phyloP scores from a whole-genome alignment of 2,888 invertebrate genomes.

The Nudaria mundana region DNA sequence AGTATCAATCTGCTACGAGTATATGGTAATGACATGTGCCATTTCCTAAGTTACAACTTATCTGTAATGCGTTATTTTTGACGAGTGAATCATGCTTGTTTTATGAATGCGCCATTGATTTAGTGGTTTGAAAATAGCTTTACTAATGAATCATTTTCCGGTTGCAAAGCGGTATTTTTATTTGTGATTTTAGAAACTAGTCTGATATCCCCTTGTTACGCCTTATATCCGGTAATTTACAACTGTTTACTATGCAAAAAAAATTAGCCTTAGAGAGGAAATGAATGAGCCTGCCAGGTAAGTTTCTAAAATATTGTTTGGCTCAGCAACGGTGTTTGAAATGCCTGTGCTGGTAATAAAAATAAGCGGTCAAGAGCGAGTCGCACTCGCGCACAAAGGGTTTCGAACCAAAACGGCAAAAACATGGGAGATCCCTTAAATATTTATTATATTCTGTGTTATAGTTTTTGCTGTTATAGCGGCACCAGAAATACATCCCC shows the following conservation, averaged over 20 bases:
- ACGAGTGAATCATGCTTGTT: constrained; percentile 51
- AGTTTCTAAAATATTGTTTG: too few relatives aligned
- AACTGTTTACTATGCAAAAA: neutral
- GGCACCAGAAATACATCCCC: too few relatives aligned
- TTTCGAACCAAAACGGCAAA: too few relatives aligned
- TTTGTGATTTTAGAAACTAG: constrained; percentile 25
- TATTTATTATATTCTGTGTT: too few relatives aligned
- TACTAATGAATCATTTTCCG: constrained; percentile 60
- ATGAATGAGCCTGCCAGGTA: neutral
- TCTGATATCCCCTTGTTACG: constrained; percentile 21
- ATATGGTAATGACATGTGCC: neutral
- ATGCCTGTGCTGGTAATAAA: too few relatives aligned
- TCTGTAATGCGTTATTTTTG: neutral
- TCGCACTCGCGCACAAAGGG: too few relatives aligned
- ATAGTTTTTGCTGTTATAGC: too few relatives aligned
- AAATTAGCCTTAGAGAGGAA: neutral
- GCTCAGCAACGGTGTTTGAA: too few relatives aligned
- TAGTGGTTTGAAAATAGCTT: constrained; percentile 34
- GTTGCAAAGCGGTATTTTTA: constrained; percentile 29
- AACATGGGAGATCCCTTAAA: too few relatives aligned
- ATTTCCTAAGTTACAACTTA: neutral
- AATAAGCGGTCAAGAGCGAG: too few relatives aligned
- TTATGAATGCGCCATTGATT: constrained; percentile 51
- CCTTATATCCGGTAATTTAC: constrained; percentile 2
- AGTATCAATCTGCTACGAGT: neutral